Evolutionary conservation across 2,888 invertebrate species (phyloP).

Genomic region (Sericinus montela): DNA sequence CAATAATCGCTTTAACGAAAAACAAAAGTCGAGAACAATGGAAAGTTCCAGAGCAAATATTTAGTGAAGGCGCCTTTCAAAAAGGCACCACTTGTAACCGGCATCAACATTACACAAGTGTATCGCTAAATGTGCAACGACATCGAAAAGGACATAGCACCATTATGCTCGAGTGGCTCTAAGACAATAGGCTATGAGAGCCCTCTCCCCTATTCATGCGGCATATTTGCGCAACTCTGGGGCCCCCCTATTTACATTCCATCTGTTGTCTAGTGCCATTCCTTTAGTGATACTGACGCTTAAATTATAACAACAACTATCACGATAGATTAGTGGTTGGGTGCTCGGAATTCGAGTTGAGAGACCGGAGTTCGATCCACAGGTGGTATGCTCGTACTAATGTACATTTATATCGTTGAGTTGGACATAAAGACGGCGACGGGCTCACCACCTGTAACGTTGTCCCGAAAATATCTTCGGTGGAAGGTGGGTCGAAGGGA

Average conservation of each 20-base stretch:
- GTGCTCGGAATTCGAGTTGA: no score
- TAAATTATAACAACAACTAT: background rate
- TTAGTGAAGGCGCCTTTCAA: conserved; percentile 12
- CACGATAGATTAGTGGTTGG: no score
- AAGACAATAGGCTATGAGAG: conserved; percentile 23
- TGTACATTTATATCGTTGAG: no score
- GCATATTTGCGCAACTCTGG: conserved; percentile 22
- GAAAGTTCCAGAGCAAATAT: conserved; percentile 11
- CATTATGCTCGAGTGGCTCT: conserved; percentile 22
- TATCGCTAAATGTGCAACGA: conserved; percentile 20
- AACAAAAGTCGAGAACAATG: background rate
- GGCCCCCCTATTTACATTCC: conserved; percentile 34
- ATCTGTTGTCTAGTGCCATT: conserved; percentile 20
- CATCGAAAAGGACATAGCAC: conserved; percentile 20
- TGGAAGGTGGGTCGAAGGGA: no score
- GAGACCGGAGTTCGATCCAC: no score
- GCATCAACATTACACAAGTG: conserved; percentile 11
- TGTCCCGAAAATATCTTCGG: no score
- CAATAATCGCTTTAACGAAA: background rate
- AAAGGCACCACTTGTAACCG: conserved; percentile 3
- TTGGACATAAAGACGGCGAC: no score
- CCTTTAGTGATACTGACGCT: background rate
- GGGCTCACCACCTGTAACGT: no score
- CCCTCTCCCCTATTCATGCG: conserved; percentile 4
- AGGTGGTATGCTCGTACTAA: no score